Conservation (phyloP, 2,797 vertebrate genomes). For the Poeciliopsis turneri region DNA sequence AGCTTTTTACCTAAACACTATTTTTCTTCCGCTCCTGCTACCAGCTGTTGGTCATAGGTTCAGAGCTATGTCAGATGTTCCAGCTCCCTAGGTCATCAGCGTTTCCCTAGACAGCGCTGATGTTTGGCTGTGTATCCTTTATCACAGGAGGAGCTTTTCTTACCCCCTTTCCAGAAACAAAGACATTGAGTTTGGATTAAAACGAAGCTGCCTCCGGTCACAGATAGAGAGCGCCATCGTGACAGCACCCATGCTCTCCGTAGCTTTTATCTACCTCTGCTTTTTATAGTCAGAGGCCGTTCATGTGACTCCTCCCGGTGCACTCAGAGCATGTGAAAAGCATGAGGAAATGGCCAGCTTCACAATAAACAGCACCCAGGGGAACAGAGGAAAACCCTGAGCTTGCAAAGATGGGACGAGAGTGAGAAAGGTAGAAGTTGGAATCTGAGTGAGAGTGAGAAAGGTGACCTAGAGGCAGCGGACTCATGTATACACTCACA, state of each 20-base stretch:
- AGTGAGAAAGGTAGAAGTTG: slow-evolving; percentile 2
- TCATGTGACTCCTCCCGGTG: slow-evolving; percentile 79
- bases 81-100: slow-evolving; percentile 66
- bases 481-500: slow-evolving; percentile 57
- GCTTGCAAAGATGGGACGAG: slow-evolving; percentile 42
- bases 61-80: slow-evolving; percentile 68
- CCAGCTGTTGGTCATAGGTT: slow-evolving; percentile 67
- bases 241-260: slow-evolving; percentile 73
- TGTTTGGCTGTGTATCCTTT: slow-evolving; percentile 51
- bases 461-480: slow-evolving; percentile 21
- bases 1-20: slow-evolving; percentile 30
- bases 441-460: background rate
- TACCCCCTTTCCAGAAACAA: slow-evolving; percentile 59
- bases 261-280: slow-evolving; percentile 78
- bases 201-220: slow-evolving; percentile 66
- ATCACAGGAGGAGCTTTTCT: slow-evolving; percentile 64
- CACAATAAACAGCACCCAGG: slow-evolving; percentile 54
- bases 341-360: slow-evolving; percentile 57
- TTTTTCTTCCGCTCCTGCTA: slow-evolving; percentile 23
- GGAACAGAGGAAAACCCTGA: slow-evolving; percentile 38
- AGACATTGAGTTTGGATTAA: slow-evolving; percentile 42
- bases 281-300: slow-evolving; percentile 76
- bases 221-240: slow-evolving; percentile 79
- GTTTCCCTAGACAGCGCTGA: slow-evolving; percentile 41
- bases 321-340: slow-evolving; percentile 76